Evolutionary conservation across 2,113 vertebrate genomes (phyloP).

Genomic region (Prunella himalayana): DNA sequence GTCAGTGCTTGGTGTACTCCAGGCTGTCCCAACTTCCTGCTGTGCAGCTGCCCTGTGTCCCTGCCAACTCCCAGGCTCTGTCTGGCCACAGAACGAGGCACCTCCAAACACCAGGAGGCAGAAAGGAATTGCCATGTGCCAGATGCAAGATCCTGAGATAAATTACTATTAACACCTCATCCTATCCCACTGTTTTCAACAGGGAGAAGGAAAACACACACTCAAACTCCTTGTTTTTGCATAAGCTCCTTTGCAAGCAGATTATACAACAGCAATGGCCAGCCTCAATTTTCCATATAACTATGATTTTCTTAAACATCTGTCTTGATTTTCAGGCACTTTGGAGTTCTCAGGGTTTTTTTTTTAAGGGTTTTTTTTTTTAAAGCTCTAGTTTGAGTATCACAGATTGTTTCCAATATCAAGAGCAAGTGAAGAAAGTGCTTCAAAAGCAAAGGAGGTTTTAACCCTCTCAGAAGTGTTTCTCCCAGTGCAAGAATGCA

Average conservation of each 20-base stretch:
- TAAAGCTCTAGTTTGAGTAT: neutral
- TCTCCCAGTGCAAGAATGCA: neutral
- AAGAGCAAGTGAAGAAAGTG: neutral
- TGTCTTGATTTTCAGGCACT: neutral
- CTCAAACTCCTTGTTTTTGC: neutral
- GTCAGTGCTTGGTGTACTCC: neutral
- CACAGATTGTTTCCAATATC: neutral
- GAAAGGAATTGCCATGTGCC: neutral
- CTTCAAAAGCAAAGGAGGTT: neutral
- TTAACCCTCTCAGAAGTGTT: neutral
- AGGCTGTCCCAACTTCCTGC: fast-evolving
- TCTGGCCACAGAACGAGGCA: neutral
- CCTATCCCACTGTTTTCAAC: neutral
- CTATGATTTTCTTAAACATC: neutral
- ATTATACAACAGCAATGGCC: neutral
- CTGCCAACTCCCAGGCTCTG: neutral
- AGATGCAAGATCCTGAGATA: neutral
- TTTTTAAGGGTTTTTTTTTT: neutral
- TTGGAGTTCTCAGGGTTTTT: fast-evolving
- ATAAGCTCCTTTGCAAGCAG: neutral
- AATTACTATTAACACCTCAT: neutral
- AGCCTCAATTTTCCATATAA: neutral
- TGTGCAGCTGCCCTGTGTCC: neutral
- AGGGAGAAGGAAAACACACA: neutral
- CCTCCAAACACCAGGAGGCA: neutral